Evolutionary conservation across 2,888 invertebrate genomes (phyloP), one percentile per base, ranked within the genome.

Genomic region (Embidobia sp.): DNA sequence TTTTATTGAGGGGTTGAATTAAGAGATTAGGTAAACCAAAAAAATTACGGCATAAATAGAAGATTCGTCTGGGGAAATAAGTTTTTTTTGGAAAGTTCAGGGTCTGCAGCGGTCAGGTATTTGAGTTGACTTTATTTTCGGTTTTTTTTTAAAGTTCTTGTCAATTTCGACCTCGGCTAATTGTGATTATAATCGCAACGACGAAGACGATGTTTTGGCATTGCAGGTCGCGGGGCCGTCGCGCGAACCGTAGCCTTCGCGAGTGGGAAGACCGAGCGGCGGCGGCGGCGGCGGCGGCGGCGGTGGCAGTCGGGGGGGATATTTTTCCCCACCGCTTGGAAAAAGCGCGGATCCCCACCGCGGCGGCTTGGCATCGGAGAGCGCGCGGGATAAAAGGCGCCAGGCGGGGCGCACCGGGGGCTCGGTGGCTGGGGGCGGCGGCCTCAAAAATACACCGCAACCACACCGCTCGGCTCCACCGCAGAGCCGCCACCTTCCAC

Each of bases 381-480:
- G 80, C 76, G 73, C 67, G 67, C 74, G 66, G 70, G 70, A 74
- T 61, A 74, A 74, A 67, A 57, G 67, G 66, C 40, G 19, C 26
- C 40, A 37, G 6, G 63, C 79, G 81, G 82, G 83, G 81, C 67
- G 35, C 33, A 10, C 19, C 79, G 80, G 83, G 79, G 83, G 80
- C 82, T 81, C 78, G 81, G 83, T 78, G 86, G 87, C 85, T 84
- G 87, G 86, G 88, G 88, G 87, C 88, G 88, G 88, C 86, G 88
- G 88, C 88, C 88, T 89, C 89, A 89, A 89, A 89, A 89, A 89
- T 89, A 89, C 87, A 89, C 89, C 89, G 89, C 89, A 89, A 88
- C 89, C 88, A 88, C 88, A 88, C 88, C 88, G 88, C 87, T 87
- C 88, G 89, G 88, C 85, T 88, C 87, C 85, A 89, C 89, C 89